Base-by-base conservation (phyloP, 2,888 invertebrate species). In the Trachelus troglodyta region DNA sequence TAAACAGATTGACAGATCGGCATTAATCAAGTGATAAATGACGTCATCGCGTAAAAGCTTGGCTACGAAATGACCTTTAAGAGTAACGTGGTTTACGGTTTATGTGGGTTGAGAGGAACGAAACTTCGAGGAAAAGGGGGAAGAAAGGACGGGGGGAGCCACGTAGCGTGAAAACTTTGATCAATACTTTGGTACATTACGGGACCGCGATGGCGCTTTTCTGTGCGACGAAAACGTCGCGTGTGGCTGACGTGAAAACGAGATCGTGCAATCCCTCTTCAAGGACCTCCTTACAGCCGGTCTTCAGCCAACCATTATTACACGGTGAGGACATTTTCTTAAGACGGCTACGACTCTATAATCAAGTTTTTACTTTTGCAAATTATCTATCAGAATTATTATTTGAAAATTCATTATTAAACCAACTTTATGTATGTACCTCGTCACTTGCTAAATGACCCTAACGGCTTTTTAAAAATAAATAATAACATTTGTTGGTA, bases 151-250 rank as follows among this genome's bases (percentile, higher is more conserved):
- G 74, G 77, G 77, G 74, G 69, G 69, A 78, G 73, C 30, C 30
- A 23, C 74, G 80, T 35, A 34, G 79, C 76, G 77, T 80, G 84
- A 83, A 83, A 85, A 82, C 76, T 34, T 69, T 76, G 86, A 89
- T 90, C 90, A 90, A 90, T 90, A 90, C 89, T 88, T 82, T 87
- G 85, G 85, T 88, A 81, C 83, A 76, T 69, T 30, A 75, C 37
- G 74, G 75, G 69, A 79, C 86, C 89, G 81, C 75, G 80, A 83
- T 76, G 84, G 88, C 89, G 89, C 88, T 37, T 74, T 37, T 74
- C 34, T 30, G 34, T n/a, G 34, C 30, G 69, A 69, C 73, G 23
- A 12, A 12, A 34, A 56, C 73, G 76, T 34, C 35, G 34, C 73
- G 81, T 78, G 73, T 35, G 77, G 34, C 76, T 77, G 83, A 80